Evolutionary conservation across 1,140 invertebrate species (phyloP).

Genomic region (Oreohelix idahoensis): DNA sequence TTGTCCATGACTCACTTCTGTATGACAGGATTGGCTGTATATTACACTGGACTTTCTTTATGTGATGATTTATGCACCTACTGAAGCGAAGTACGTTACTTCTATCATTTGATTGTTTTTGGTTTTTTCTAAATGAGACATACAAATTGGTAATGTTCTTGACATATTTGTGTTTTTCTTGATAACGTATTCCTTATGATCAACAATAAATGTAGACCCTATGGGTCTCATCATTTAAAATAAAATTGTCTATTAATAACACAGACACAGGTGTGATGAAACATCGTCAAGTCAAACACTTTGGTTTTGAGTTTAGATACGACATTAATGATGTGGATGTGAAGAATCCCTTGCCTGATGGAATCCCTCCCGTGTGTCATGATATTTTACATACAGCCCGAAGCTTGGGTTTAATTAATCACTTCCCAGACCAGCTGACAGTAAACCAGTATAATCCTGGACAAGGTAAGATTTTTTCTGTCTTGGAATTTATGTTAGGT

Average conservation of each 20-base stretch:
- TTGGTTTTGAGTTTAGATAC: constrained; percentile 94
- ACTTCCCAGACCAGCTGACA: constrained; percentile 89
- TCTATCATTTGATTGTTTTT: no score
- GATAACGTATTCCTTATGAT: not conserved
- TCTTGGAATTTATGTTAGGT: not conserved
- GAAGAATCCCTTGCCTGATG: constrained; percentile 78
- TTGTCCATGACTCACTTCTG: no score
- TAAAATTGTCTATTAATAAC: not conserved
- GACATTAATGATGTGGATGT: constrained; percentile 89
- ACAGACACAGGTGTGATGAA: constrained; percentile 75
- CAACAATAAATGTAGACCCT: not conserved
- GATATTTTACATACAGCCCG: constrained; percentile 80
- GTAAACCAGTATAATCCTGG: constrained; percentile 93
- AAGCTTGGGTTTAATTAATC: constrained; percentile 71
- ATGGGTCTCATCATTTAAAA: not conserved
- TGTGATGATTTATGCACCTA: no score
- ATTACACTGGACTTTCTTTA: no score
- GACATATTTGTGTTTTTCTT: constrained; percentile 40
- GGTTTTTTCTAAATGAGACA: no score
- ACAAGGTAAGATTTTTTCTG: constrained; percentile 79
- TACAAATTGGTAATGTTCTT: no score
- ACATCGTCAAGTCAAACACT: constrained; percentile 91
- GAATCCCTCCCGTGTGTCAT: constrained; percentile 82
- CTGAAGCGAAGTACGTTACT: no score
- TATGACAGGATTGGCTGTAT: no score